Percentiles rank a stretch among this genome's conserved stretches.
These are phyloP conservation scores for Pagetopsis macropterus DNA, from an alignment of 2,797 vertebrate genomes.

Conservation along the genomic window DNA sequence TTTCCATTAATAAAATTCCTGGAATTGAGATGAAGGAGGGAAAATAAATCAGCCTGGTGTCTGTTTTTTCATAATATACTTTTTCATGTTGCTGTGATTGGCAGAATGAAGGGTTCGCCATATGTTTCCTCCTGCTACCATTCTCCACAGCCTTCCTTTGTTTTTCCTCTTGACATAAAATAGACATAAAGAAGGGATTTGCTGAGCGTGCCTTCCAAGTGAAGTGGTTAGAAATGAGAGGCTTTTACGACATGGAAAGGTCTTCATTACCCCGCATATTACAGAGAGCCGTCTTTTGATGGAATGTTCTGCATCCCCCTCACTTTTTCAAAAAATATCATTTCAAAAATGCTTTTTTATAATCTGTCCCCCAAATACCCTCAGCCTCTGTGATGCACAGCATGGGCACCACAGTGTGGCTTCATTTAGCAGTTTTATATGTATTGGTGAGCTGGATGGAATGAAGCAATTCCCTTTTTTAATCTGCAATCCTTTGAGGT, in stretches of 20 bases:
- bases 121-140: conserved; percentile 67
- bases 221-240: conserved; percentile 67
- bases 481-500: conserved; percentile 56
- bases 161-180: conserved; percentile 71
- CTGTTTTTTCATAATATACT: conserved; percentile 63
- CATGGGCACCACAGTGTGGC: conserved; percentile 30
- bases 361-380: conserved; percentile 47
- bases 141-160: conserved; percentile 60
- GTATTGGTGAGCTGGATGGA: conserved; percentile 42
- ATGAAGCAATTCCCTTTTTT: conserved; percentile 48
- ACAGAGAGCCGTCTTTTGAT: conserved; percentile 58
- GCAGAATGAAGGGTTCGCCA: conserved; percentile 62
- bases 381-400: conserved; percentile 36
- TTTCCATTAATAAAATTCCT: conserved; percentile 83
- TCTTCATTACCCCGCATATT: conserved; percentile 63
- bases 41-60: conserved; percentile 73
- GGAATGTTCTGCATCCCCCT: conserved; percentile 62
- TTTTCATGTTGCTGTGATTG: conserved; percentile 67
- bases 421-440: conserved; percentile 42
- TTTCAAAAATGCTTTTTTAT: conserved; percentile 59
- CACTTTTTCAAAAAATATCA: conserved; percentile 41
- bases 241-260: conserved; percentile 73
- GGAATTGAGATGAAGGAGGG: conserved; percentile 73
- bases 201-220: conserved; percentile 60
- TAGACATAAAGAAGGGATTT: conserved; percentile 65